Percentiles rank a stretch among this genome's conserved stretches.
phyloP scores from a whole-genome alignment of 1,140 invertebrate genomes.

The Rhizoglyphus robini region DNA sequence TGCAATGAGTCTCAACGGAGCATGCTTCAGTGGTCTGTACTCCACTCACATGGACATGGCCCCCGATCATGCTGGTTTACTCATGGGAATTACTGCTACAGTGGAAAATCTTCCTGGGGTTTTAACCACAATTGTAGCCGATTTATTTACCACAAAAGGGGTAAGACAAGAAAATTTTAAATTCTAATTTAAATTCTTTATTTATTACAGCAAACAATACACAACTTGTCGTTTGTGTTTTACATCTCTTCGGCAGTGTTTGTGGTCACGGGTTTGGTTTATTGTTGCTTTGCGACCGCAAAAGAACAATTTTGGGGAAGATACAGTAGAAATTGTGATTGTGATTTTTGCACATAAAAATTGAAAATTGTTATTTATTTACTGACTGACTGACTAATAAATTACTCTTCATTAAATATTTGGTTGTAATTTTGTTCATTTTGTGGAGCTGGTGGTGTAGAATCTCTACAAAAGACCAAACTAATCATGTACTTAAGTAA shows the following conservation, averaged over 20 bases:
- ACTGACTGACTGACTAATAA: too few species aligned
- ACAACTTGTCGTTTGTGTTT: constrained; percentile 69
- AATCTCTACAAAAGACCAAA: too few species aligned
- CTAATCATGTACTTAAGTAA: too few species aligned
- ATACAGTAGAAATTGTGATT: too few species aligned
- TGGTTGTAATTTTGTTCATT: too few species aligned
- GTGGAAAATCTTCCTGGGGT: constrained; percentile 30
- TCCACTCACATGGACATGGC: constrained; percentile 25
- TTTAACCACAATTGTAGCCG: constrained; percentile 27
- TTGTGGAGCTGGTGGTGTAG: too few species aligned
- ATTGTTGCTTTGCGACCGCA: constrained; percentile 34
- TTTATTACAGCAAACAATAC: constrained; percentile 60
- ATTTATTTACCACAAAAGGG: constrained; percentile 23
- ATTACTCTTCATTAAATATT: too few species aligned
- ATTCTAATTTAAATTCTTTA: too few species aligned
- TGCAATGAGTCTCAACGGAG: constrained; percentile 25
- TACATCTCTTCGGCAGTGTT: constrained; percentile 61
- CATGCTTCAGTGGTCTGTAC: constrained; percentile 18
- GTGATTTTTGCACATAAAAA: too few species aligned
- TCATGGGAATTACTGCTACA: constrained; percentile 32
- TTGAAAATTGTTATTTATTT: too few species aligned
- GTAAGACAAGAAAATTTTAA: too few species aligned
- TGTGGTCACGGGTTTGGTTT: constrained; percentile 55
- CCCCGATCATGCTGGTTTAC: constrained; percentile 25
- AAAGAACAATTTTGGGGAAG: constrained; percentile 26